Percentiles rank a stretch among this genome's conserved stretches.
Evolutionary conservation across 2,888 invertebrate species (phyloP).

Genomic region (Meghimatium bilineatum): DNA sequence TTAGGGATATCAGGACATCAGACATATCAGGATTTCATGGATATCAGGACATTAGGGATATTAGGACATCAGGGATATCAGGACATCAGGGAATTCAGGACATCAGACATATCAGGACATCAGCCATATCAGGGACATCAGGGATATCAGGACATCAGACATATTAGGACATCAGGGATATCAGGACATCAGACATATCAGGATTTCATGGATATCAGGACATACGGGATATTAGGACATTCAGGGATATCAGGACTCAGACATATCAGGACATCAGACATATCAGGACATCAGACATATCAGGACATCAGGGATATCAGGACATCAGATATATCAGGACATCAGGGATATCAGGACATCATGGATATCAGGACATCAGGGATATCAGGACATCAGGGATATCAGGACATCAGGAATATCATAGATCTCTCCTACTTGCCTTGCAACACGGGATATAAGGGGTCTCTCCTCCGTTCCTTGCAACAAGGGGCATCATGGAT

Average conservation of each 20-base stretch:
- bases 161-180: too few species aligned
- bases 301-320: neutral
- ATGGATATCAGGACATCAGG: too few species aligned
- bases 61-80: neutral
- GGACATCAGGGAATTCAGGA: neutral
- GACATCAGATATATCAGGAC: neutral
- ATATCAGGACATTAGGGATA: neutral
- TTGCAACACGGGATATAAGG: too few species aligned
- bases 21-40: neutral
- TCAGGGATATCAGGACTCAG: neutral
- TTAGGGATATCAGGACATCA: neutral
- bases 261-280: neutral
- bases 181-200: too few species aligned
- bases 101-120: neutral
- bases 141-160: too few species aligned
- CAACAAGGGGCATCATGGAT: too few species aligned
- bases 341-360: too few species aligned
- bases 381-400: too few species aligned
- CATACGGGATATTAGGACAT: neutral
- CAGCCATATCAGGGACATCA: neutral
- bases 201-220: too few species aligned
- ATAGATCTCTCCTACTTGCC: too few species aligned
- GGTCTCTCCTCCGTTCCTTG: too few species aligned
- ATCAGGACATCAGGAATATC: too few species aligned
- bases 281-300: neutral